Conservation (phyloP, 2,113 vertebrate species). For the Antechinus flavipes region DNA sequence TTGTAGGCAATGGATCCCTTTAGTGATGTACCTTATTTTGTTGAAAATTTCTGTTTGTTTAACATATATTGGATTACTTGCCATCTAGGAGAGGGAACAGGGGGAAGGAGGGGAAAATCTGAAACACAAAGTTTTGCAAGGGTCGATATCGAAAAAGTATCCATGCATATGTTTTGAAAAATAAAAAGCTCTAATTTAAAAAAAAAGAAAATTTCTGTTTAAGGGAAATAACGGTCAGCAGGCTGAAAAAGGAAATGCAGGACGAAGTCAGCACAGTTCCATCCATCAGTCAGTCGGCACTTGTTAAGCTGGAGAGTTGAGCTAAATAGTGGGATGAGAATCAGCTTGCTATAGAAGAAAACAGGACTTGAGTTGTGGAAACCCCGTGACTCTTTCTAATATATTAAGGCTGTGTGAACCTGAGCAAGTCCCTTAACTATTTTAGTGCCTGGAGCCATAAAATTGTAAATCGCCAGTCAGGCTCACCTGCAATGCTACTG, state of each 20-base stretch:
- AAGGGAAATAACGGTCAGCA: slow-evolving; percentile 23
- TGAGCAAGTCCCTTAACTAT: not conserved
- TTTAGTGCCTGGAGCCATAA: not conserved
- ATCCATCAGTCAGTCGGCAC: not conserved
- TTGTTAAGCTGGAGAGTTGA: not conserved
- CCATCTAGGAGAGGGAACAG: too few relatives aligned
- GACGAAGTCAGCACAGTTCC: not conserved
- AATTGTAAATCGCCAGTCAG: not conserved
- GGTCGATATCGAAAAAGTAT: too few relatives aligned
- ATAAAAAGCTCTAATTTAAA: too few relatives aligned
- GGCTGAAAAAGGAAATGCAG: slow-evolving; percentile 1
- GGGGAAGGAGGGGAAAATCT: too few relatives aligned
- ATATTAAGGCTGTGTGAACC: not conserved
- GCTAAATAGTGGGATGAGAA: not conserved
- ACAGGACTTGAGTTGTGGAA: not conserved
- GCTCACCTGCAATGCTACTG: not conserved
- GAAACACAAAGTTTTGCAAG: too few relatives aligned
- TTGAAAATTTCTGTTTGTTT: too few relatives aligned
- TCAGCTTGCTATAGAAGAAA: not conserved
- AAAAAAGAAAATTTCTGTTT: slow-evolving; percentile 30
- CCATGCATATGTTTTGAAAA: too few relatives aligned
- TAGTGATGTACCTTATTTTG: not conserved
- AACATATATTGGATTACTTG: too few relatives aligned
- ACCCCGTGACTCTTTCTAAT: not conserved
- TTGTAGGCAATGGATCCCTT: not conserved